Base-by-base conservation (phyloP, 1,140 invertebrate species). In the Belonocnema kinseyi region DNA sequence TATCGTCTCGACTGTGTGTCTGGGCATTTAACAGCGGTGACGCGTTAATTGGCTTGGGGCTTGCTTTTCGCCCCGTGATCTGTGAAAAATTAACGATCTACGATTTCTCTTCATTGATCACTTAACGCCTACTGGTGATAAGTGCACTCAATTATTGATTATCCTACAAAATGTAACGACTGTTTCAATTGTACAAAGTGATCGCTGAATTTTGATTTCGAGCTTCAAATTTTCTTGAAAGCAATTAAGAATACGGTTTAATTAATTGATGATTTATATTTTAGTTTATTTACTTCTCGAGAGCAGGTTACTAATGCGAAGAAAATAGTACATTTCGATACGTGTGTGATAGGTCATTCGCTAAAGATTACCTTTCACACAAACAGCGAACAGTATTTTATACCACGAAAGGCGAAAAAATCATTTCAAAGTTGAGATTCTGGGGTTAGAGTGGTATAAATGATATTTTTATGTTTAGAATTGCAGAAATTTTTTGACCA, bases 61-160 rank as follows among this genome's bases (percentile, higher is more conserved):
- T 82, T 82, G 82, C 80, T 85, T 86, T 88, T 89, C 87, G 86
- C 88, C 85, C 83, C 85, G 84, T 87, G 86, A 87, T 83, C n/a
- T n/a, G n/a, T n/a, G n/a, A n/a, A n/a, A n/a, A 66, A 66, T 66
- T 66, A 66, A 66, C 58, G 58, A 66, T 66, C 33, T 66, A 40
- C 26, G 26, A 66, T 66, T 66, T 46, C 58, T 66, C 58, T 66
- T 66, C 58, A 5, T 5, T 66, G 33, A 66, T 66, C 58, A 66
- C 58, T 66, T 66, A 66, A 66, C 58, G 58, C 58, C 26, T 66
- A 66, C 58, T 26, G 58, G 12, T 46, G 46, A 46, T 46, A 66
- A 66, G 26, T 33, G 58, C 58, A 66, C 26, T 66, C 33, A 66
- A 66, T 66, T n/a, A 66, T 66, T 66, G 58, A 40, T 33, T 16